Base-by-base conservation (phyloP, 2,888 invertebrate species). In the Sussaba pulchella region DNA sequence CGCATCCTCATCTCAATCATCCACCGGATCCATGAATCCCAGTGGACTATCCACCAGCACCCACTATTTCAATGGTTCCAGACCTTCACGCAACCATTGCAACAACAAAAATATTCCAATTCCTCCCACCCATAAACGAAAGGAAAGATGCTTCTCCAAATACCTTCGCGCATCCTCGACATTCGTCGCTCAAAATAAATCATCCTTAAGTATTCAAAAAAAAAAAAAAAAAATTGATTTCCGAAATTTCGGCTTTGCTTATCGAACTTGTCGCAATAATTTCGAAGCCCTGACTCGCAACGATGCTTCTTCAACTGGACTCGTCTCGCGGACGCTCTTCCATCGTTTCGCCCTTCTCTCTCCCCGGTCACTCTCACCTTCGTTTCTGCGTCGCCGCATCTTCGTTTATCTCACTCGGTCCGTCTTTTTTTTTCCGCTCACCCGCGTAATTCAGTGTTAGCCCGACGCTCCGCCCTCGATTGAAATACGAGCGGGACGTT, bases 351-450 rank as follows among this genome's bases (percentile, higher is more conserved):
- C 61, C 72, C 70, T 71, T 59, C 70, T 59, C 70, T 24, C 1
- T 36, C 50, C 24, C 50, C 36, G 64, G 61, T 26, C 64, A 57
- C 47, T 69, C 47, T 73, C 71, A 54, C 57, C 66, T 26, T 70
- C 57, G 72, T 72, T 69, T 66, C 59, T 70, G 64, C 80, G 81
- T 79, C 69, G 31, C 75, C 61, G 52, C 72, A 26, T 36, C 54
- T 43, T 61, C 63, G 39, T 71, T 59, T 83, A 70, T 63, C 71
- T 39, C 50, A 72, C 63, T 59, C 66, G 69, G 67, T 80, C 70
- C 57, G 82, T 82, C 81, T 81, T n/a, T n/a, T n/a, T n/a, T n/a
- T n/a, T n/a, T 70, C 79, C 43, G 19, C 66, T 74, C 45, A n/a
- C 26, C 31, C 57, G 14, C 14, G 54, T 52, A 50, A 19, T 70